phyloP scores from a whole-genome alignment of 2,888 invertebrate genomes.

The Luperina nickerlii region DNA sequence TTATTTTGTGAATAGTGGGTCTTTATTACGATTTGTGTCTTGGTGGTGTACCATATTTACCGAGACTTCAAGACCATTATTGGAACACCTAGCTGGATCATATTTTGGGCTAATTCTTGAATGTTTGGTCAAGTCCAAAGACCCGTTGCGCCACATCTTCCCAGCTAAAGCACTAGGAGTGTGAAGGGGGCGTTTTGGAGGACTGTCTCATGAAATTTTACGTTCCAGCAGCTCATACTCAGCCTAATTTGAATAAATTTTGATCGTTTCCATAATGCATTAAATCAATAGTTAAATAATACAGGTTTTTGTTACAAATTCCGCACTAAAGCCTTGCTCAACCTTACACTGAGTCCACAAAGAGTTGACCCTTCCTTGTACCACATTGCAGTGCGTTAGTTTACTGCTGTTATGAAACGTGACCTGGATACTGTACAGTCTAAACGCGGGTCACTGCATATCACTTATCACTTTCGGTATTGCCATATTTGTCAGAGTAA shows the following conservation, averaged over 20 bases:
- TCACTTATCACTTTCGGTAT: slow-evolving; percentile 49
- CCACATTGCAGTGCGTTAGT: slow-evolving; percentile 52
- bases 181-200: background rate
- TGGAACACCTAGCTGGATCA: background rate
- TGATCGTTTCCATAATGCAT: too few relatives aligned
- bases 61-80: background rate
- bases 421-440: slow-evolving; percentile 69
- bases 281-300: background rate
- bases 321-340: slow-evolving; percentile 32
- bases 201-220: background rate
- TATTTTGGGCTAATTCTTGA: background rate
- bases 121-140: background rate
- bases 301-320: slow-evolving; percentile 19
- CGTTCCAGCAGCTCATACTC: background rate
- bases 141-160: background rate
- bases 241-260: background rate
- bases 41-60: background rate
- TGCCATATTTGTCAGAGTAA: background rate
- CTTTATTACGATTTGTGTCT: background rate
- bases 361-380: slow-evolving; percentile 50
- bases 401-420: slow-evolving; percentile 66
- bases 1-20: background rate
- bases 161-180: background rate
- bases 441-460: slow-evolving; percentile 56
- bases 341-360: slow-evolving; percentile 26